Base-by-base conservation (phyloP, 2,797 vertebrate species). In the Spinus olivaceus region DNA sequence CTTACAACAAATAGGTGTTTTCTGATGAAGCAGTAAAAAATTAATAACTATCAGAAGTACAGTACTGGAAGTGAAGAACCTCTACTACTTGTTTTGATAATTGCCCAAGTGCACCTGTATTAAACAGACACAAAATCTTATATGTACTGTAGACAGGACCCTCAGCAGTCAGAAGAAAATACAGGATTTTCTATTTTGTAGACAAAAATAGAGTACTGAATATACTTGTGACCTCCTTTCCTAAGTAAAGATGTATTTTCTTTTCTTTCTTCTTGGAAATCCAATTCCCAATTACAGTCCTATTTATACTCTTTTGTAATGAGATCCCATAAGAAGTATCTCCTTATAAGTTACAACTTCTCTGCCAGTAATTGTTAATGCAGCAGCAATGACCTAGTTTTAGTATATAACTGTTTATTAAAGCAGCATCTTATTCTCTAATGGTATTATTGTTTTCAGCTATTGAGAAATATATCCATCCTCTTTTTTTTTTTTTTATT, bases 261-360 rank as follows among this genome's bases (percentile, higher is more conserved):
- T 86, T 80, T 80, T 88, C 28, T 81, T 60, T 72, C 59, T 74
- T 65, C 74, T 87, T 84, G 82, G 54, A 91, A 94, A 83, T 72
- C 18, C 6, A 37, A 21, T 91, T 94, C 91, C n/a, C 61, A 94
- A 81, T 32, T 86, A 50, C 12, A 46, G 39, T 81, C 66, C 51
- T 61, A 83, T 78, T 92, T 89, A 39, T 54, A 50, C 4, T 42
- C 7, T 65, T 94, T 88, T 72, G 42, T 72, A 88, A 71, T 88
- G 59, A 83, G 70, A 81, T 67, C n/a, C 23, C 16, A 5, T 79
- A 49, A 63, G 59, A 92, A 92, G 42, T 76, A 56, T 54, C 81
- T 77, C 25, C 54, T 82, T 92, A 30, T 46, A 84, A 87, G 35
- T 39, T 73, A 37, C n/a, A 85, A 53, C 10, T 69, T 90, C 30